phyloP scores from a whole-genome alignment of 2,113 vertebrate genomes.

The Nesogale talazaci region DNA sequence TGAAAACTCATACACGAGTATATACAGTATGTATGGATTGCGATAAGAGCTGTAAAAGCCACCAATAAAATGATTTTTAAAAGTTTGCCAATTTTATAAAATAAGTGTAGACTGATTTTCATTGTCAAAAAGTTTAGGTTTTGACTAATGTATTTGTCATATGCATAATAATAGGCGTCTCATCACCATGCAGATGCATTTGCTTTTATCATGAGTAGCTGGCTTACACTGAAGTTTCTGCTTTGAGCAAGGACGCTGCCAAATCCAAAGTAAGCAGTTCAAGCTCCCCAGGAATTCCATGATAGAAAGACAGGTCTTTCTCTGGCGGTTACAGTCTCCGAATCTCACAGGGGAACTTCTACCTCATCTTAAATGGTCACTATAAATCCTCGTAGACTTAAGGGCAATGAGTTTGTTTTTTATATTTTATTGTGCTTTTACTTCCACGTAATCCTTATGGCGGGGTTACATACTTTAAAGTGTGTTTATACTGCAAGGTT shows the following conservation, averaged over 20 bases:
- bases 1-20: too few species aligned
- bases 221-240: background rate
- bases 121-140: conserved; percentile 43
- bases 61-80: too few species aligned
- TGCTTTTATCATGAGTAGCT: background rate
- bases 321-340: too few species aligned
- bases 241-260: background rate
- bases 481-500: conserved; percentile 72
- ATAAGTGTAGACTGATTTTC: background rate
- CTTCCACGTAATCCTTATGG: conserved; percentile 60
- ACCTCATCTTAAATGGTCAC: too few species aligned
- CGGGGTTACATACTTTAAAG: conserved; percentile 55
- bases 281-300: too few species aligned
- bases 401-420: too few species aligned
- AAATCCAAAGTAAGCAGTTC: background rate
- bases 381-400: too few species aligned
- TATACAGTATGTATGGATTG: too few species aligned
- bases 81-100: background rate
- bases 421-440: conserved; percentile 31
- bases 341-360: too few species aligned
- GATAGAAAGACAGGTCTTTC: too few species aligned
- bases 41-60: too few species aligned
- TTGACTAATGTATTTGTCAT: conserved; percentile 12
- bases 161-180: conserved; percentile 8
- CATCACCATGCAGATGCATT: background rate